Evolutionary conservation across 2,888 invertebrate species (phyloP), one percentile per base, ranked within the genome.

Genomic region (Ophion slaviceki): DNA sequence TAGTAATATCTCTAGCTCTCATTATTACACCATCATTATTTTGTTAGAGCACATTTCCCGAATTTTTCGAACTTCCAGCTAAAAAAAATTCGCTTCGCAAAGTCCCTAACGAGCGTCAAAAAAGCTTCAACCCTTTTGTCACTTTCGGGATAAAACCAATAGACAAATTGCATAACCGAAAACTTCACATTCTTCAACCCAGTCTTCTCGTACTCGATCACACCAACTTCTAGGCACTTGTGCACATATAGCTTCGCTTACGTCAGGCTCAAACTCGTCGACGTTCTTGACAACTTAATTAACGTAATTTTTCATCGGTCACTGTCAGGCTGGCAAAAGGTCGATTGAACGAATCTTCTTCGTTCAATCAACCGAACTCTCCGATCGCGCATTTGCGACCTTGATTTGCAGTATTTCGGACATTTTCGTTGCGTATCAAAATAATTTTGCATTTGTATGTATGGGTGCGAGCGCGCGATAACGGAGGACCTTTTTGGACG

Each of bases 401-500:
- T 24, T 64, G 20, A 24, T 36, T 64, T 17, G 14, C 5, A 2
- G 7, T 17, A 59, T 20, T 3, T 8, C 0, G 11, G 20, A 45
- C 6, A 2, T 20, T 40, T 7, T 20, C 6, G 20, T 7, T 1
- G 14, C 8, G 4, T 71, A 32, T 17, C 0, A n/a, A 8, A 8
- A 17, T 53, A 36, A 32, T n/a, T 57, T 71, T 71, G 1, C 2
- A 8, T 28, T 17, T 32, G 36, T 11, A 14, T 7, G 7, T 14
- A 11, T 3, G n/a, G 14, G 10, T 32, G 6, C 5, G 11, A 32
- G 20, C 14, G 3, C 8, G 20, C 11, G 11, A 17, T 6, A 20
- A 17, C n/a, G 17, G n/a, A 6, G 11, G 20, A 75, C 53, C 1
- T 66, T 76, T 82, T 72, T 76, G 62, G 40, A 66, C 17, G 47